These are phyloP conservation scores for Drosophila asahinai DNA, from an alignment of 1,140 invertebrate genomes.

Conservation along the genomic window DNA sequence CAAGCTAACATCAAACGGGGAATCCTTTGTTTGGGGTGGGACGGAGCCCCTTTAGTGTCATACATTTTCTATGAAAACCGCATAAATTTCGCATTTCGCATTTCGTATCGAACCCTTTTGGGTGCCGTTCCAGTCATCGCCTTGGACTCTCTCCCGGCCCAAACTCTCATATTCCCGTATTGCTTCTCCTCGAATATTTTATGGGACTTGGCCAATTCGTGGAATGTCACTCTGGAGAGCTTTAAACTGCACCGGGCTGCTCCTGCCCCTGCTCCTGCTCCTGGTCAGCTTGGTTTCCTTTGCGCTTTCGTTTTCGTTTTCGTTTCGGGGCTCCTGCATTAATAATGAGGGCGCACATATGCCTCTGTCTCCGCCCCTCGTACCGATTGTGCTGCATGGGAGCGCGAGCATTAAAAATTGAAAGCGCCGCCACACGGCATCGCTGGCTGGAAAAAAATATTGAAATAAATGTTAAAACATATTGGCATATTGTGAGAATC, in stretches of 20 bases:
- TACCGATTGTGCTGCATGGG: conserved; percentile 51
- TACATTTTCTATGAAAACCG: conserved; percentile 79
- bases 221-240: conserved; percentile 84
- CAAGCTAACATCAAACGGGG: conserved; percentile 36
- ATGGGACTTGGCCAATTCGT: conserved; percentile 81
- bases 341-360: conserved; percentile 77
- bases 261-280: conserved; percentile 5
- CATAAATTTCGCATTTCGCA: conserved; percentile 76
- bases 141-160: neutral
- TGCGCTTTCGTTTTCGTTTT: neutral
- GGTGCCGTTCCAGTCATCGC: conserved; percentile 64
- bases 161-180: neutral
- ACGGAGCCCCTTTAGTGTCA: conserved; percentile 67
- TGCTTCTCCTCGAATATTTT: conserved; percentile 56
- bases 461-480: conserved; percentile 84
- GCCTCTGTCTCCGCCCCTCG: conserved; percentile 34
- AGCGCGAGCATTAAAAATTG: conserved; percentile 69
- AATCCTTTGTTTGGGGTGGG: too few relatives aligned
- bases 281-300: conserved; percentile 42
- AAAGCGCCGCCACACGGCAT: conserved; percentile 77
- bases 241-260: conserved; percentile 59
- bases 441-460: conserved; percentile 66
- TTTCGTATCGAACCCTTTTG: conserved; percentile 61
- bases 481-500: conserved; percentile 80
- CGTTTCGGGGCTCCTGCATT: conserved; percentile 63